phyloP scores from a whole-genome alignment of 2,888 invertebrate species.

The Cheilosia variabilis region DNA sequence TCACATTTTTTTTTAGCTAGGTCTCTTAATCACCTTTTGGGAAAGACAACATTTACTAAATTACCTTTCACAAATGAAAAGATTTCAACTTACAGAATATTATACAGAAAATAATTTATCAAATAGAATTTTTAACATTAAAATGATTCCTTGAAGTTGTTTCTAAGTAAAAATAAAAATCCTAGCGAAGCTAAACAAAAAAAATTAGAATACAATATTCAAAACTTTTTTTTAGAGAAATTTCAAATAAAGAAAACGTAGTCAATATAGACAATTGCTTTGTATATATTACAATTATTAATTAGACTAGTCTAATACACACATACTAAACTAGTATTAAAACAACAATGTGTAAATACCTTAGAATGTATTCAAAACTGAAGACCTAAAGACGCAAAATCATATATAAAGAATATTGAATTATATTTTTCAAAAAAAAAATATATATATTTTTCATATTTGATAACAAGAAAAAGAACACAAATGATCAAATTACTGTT shows the following conservation, averaged over 20 bases:
- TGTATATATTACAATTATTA: slow-evolving; percentile 20
- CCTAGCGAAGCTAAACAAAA: slow-evolving; percentile 37
- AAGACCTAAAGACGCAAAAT: slow-evolving; percentile 12
- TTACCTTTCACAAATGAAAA: background rate
- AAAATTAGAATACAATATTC: slow-evolving; percentile 2
- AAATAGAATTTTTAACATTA: background rate
- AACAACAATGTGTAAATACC: slow-evolving; percentile 16
- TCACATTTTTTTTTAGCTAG: too few species aligned
- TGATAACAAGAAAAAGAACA: slow-evolving; percentile 38
- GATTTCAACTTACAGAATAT: background rate
- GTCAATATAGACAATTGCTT: slow-evolving; percentile 38
- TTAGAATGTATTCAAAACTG: background rate
- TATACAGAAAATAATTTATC: slow-evolving; percentile 5
- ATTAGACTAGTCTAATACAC: slow-evolving; percentile 12
- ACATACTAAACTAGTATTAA: slow-evolving; percentile 12
- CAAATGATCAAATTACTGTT: slow-evolving; percentile 33
- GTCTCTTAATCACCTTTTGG: too few species aligned
- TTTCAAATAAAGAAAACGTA: slow-evolving; percentile 23
- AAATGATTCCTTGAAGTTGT: slow-evolving; percentile 43
- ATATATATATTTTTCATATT: slow-evolving; percentile 69
- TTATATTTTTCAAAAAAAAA: slow-evolving; percentile 24
- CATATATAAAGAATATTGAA: slow-evolving; percentile 44
- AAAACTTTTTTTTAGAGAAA: slow-evolving; percentile 36
- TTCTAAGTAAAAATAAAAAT: slow-evolving; percentile 31
- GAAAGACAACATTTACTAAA: background rate